phyloP scores from a whole-genome alignment of 2,113 vertebrate genomes.

The Genyomyrus donnyi region DNA sequence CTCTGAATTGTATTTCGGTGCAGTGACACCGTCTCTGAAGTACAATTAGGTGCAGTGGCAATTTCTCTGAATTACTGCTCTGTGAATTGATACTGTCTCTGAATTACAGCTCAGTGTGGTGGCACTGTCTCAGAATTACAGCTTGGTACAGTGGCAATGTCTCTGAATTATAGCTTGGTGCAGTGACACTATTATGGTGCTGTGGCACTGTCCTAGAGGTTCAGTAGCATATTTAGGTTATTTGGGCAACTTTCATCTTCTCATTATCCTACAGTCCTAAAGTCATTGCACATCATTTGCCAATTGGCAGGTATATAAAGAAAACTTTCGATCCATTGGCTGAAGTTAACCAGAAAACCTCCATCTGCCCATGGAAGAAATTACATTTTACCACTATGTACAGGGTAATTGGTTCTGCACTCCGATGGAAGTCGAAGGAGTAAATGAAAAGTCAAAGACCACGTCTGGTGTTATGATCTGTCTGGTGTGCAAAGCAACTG shows the following conservation, averaged over 20 bases:
- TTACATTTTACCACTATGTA: constrained; percentile 33
- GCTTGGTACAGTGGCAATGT: neutral
- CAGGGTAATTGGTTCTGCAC: constrained; percentile 41
- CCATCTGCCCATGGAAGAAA: constrained; percentile 55
- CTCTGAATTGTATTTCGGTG: neutral
- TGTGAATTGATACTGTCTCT: neutral
- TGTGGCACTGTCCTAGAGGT: neutral
- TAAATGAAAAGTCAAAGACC: constrained; percentile 38
- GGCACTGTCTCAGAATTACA: neutral
- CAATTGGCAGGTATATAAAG: neutral
- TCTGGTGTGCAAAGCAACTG: constrained; percentile 35
- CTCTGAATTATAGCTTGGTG: neutral
- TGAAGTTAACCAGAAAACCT: constrained; percentile 49
- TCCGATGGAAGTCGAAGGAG: constrained; percentile 45
- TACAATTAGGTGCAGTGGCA: neutral
- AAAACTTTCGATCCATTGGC: constrained; percentile 19
- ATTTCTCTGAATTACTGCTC: neutral
- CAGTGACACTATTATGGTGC: neutral
- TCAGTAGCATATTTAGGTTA: neutral
- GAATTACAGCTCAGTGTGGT: neutral
- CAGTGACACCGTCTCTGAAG: neutral
- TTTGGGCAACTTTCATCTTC: constrained; percentile 25
- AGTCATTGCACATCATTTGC: neutral
- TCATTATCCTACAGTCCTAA: neutral
- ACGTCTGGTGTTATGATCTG: constrained; percentile 31